Evolutionary conservation across 2,113 vertebrate species (phyloP), one percentile per base, ranked within the genome.

Genomic region (Acrocephalus arundinaceus): DNA sequence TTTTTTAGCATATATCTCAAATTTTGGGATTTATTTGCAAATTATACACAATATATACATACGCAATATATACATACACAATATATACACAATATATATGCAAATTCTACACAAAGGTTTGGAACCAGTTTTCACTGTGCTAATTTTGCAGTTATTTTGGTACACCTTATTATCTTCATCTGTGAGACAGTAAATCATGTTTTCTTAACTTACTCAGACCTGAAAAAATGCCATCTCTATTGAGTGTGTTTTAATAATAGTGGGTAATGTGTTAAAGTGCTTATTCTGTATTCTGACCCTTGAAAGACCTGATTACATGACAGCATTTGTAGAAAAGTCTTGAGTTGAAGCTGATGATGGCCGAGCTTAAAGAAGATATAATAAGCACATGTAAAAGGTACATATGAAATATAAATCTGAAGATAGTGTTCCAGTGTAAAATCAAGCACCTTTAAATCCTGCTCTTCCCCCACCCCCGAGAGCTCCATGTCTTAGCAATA

Each of bases 401-500:
- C 6, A 14, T 28, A 14, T 49, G 8, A 86, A 89, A n/a, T 62
- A 45, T 1, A 43, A 65, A 80, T 39, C 21, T 74, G 51, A 87
- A 67, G 31, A 10, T 48, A 30, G 17, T 31, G 7, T 71, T 89
- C 35, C 45, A 25, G 10, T 71, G 30, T 81, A 37, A 78, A 89
- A 85, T 41, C 10, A 15, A 62, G n/a, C 9, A 35, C 45, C 24
- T 81, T 66, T 81, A 66, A 66, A 71, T 81, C 27, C 9, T 74
- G 27, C 18, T 65, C 14, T 72, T 70, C 18, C 31, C 22, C 6
- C 0, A 3, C 7, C 8, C 7, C 11, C 0, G 2, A 3, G 46
- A 72, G 72, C 78, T 87, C n/a, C 13, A 9, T 23, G 15, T 74
- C 5, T 62, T 43, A 19, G 25, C 11, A 43, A 4, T 67, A 63